Evolutionary conservation across 1,140 invertebrate genomes (phyloP), one percentile per base, ranked within the genome.

Genomic region (Macrosteles quadrilineatus): DNA sequence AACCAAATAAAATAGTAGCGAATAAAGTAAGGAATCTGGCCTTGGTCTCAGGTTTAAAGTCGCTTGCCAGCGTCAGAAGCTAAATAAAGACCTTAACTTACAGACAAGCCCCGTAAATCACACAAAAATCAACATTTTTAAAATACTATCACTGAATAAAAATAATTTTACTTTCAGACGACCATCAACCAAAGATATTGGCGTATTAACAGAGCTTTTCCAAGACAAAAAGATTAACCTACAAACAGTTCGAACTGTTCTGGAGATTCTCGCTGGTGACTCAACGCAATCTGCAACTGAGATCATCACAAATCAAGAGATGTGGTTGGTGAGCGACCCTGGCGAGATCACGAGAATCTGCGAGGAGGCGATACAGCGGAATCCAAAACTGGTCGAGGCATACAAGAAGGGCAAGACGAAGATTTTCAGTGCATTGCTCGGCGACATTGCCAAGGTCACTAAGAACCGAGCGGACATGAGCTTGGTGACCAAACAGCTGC

Each of bases 401-500:
- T 92, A 87, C 75, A 87, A 86, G 79, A 80, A 80, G 3, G 91
- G 91, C n/a, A 92, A 92, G 78, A 79, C 73, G 1, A 91, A 91
- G 80, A 83, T 87, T 2, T 85, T 90, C 57, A 86, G 83, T 72
- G 84, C 84, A 55, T 83, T 93, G 45, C 75, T 89, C 30, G 85
- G 85, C n/a, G 77, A 83, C 72, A 80, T 90, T 30, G 82, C 78
- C 40, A 86, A 84, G 68, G 78, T 79, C 68, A 85, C 87, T n/a
- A 76, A 87, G 25, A 80, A 87, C 73, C 84, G 84, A 79, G 85
- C 87, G 27, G 86, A 93, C 76, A 90, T 91, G 88, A 80, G 78
- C 25, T 29, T 59, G 21, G 25, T 30, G 9, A 23, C 55, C 6
- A 25, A n/a, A 29, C 55, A 59, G 11, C 55, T 59, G 9, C 23